Evolutionary conservation across 1,140 invertebrate genomes (phyloP).

Genomic region (Nephila pilipes): DNA sequence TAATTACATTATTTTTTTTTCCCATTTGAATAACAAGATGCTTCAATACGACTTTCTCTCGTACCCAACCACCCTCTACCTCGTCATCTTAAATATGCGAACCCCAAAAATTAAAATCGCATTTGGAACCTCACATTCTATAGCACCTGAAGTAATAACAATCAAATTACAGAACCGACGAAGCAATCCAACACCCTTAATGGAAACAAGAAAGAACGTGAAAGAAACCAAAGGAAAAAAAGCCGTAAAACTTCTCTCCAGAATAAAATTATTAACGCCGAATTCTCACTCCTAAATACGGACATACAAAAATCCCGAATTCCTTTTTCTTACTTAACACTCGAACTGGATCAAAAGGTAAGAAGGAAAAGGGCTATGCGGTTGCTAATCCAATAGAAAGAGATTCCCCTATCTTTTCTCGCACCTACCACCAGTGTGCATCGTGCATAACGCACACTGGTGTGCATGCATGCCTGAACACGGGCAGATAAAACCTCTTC

Average conservation of each 20-base stretch:
- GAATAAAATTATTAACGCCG: slow-evolving; percentile 34
- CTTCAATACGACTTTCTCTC: neutral
- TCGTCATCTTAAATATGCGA: neutral
- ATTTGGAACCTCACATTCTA: slow-evolving; percentile 6
- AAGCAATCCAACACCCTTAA: slow-evolving; percentile 2
- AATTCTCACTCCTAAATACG: neutral
- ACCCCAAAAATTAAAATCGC: neutral
- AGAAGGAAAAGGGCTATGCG: slow-evolving; percentile 50
- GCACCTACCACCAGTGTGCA: neutral
- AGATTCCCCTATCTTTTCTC: slow-evolving; percentile 42
- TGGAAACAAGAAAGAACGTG: neutral
- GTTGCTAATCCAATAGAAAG: slow-evolving; percentile 68
- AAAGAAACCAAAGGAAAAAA: neutral
- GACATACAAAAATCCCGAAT: slow-evolving; percentile 24
- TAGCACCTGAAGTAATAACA: slow-evolving; percentile 25
- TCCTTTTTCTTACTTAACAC: slow-evolving; percentile 38
- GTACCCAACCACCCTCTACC: neutral
- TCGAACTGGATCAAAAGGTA: slow-evolving; percentile 23
- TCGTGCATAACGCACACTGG: slow-evolving; percentile 21
- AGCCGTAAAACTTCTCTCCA: neutral
- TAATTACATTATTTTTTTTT: too few species aligned
- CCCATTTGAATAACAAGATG: too few species aligned
- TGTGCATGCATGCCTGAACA: slow-evolving; percentile 59
- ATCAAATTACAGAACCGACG: slow-evolving; percentile 27
- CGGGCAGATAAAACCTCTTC: slow-evolving; percentile 61